Evolutionary conservation across 1,140 invertebrate genomes (phyloP), one percentile per base, ranked within the genome.

Genomic region (Rhopalosiphum padi): DNA sequence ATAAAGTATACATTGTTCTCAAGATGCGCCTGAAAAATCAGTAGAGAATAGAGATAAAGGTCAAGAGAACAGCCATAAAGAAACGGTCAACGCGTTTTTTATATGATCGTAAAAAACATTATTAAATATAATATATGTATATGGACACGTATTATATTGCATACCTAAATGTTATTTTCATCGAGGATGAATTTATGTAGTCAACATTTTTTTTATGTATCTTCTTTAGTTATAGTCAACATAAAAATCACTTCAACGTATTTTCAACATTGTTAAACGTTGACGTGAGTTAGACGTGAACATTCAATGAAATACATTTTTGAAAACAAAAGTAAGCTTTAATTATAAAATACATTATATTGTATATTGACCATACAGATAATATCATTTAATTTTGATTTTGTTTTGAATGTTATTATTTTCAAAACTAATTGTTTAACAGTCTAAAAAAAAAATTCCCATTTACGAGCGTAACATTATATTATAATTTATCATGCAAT

Each of bases 81-180:
- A 88, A 51, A 51, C 7, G 46, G 46, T 51, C 48, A 48, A 30
- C 37, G 83, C 23, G 43, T 88, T 88, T 35, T 51, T 51, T 88
- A 88, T 88, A 53, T 41, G 46, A 51, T 88, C 87, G 48, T 88
- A 51, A 88, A 88, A 88, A 88, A 51, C 22, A 51, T 88, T 88
- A 51, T 51, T n/a, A 88, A 51, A 48, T 88, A 53, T 88, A 51
- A 46, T 46, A 46, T 35, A 88, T 48, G 9, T 23, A 88, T 51
- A 51, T 51, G 35, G 15, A 30, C 18, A 88, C 30, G 22, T n/a
- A n/a, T 88, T 88, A 88, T 51, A 88, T 22, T 23, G 87, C 30
- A 88, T 88, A 41, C 85, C 25, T 46, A 86, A 51, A 87, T 51
- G 46, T 35, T 88, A n/a, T 35, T 51, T 51, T 88, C 15, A 48